Evolutionary conservation across 2,113 vertebrate genomes (phyloP), one percentile per base, ranked within the genome.

Genomic region (Atrichornis clamosus): DNA sequence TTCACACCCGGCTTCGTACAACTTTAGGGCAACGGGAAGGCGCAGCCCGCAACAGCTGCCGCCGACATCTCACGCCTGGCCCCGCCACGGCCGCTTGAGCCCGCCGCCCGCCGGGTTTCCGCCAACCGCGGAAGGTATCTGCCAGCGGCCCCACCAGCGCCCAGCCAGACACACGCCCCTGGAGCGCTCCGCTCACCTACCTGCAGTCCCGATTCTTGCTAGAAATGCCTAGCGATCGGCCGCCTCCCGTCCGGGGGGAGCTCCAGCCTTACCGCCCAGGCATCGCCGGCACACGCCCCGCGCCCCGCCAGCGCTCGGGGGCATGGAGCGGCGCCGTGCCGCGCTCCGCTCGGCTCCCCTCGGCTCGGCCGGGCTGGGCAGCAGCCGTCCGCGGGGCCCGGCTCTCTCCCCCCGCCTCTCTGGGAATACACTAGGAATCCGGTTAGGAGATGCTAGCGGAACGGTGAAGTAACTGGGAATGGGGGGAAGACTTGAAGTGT

Each of bases 261-360:
- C 94, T 95, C 96, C 97, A 90, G 95, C 77, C 96, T 98, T 90
- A 99, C 67, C 98, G 97, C 98, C 98, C 98, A 97, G 39, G 98
- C 94, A 98, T 98, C 97, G 95, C 93, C 93, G 95, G 97, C 91
- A 86, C 97, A 98, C 97, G 97, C 98, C 98, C 98, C 97, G 89
- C 83, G 90, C 94, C 91, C 94, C 80, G 95, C 76, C 96, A 90
- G 93, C 94, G 96, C 93, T 88, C 97, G 93, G 93, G 91, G 89
- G 94, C 97, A 97, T 93, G 95, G 93, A 90, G 90, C 69, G 89
- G 84, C n/a, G 10, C 65, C 58, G 74, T 18, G 58, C 75, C 37
- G 39, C 46, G 37, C 68, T 74, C 37, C 44, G 68, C 52, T 50
- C 39, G 17, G 72, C 58, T 86, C 46, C 59, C 21, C 67, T n/a